Base-by-base conservation (phyloP, 2,113 vertebrate genomes). In the Neolamprologus tretocephalus region DNA sequence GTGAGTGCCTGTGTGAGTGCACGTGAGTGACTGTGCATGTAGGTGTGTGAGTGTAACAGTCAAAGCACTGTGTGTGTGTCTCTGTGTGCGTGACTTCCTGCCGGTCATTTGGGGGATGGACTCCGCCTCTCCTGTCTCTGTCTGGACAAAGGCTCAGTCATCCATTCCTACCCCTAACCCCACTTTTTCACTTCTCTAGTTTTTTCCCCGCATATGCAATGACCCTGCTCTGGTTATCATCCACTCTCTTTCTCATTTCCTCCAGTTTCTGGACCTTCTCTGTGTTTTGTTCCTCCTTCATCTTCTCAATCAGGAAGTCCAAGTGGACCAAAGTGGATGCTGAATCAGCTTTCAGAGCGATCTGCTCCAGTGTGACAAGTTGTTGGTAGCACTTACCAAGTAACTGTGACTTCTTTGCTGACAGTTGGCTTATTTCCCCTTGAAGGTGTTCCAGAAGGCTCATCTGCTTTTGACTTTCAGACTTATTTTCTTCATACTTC, bases 161-260 rank as follows among this genome's bases (percentile, higher is more conserved):
- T 51, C 49, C 49, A 51, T 51, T n/a, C 3, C 19, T 51, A 51
- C 49, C 1, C 49, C 49, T 51, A 10, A n/a, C 3, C 19, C 49
- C 5, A n/a, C 49, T n/a, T 51, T 0, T 51, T n/a, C 5, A 51
- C 49, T 51, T 51, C 49, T 51, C 19, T 51, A 51, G 9, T 51
- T 51, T 2, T 5, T 3, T 0, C 5, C 49, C 19, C 1, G 0
- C 0, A 53, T 53, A 53, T 53, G 0, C 51, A 0, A 0, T 54
- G n/a, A 54, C 51, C 51, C 51, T 4, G 0, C 51, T 21, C 51
- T 54, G 9, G 0, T 51, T 51, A 2, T 35, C 51, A 54, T 1
- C n/a, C 51, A 54, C 51, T 54, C 51, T 54, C n/a, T 54, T 3
- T 54, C 51, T 54, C 51, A 54, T 54, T 21, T 54, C 51, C 51